phyloP scores from a whole-genome alignment of 2,113 vertebrate genomes.

The Grammomys dolichurus region DNA sequence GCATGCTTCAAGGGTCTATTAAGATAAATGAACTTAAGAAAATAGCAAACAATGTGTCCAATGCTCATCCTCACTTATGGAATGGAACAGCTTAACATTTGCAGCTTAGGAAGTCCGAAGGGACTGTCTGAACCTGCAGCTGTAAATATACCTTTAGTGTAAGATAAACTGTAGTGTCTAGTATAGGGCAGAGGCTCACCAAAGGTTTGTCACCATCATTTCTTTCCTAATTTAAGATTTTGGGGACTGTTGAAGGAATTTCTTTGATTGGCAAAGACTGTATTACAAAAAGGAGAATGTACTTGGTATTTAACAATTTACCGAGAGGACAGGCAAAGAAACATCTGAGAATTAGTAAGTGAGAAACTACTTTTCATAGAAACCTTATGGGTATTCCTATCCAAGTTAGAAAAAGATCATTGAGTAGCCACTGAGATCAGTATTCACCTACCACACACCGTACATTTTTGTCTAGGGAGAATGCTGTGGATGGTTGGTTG shows the following conservation, averaged over 20 bases:
- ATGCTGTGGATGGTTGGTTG: conserved; percentile 36
- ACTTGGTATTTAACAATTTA: conserved; percentile 53
- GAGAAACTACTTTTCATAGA: conserved; percentile 63
- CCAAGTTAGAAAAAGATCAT: conserved; percentile 66
- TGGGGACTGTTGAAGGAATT: not conserved
- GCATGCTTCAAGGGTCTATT: not conserved
- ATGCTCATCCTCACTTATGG: not conserved
- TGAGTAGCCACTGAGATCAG: conserved; percentile 46
- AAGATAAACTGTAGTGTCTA: not conserved
- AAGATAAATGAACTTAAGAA: not conserved
- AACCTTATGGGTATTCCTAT: conserved; percentile 68
- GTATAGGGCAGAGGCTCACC: not conserved
- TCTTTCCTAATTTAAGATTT: conserved; percentile 28
- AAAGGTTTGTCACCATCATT: conserved; percentile 35
- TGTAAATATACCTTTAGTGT: not conserved
- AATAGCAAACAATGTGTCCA: not conserved
- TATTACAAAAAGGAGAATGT: conserved; percentile 49
- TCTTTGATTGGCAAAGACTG: conserved; percentile 66
- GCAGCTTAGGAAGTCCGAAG: not conserved
- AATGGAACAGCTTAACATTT: not conserved
- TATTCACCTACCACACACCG: conserved; percentile 11
- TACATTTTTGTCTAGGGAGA: conserved; percentile 47
- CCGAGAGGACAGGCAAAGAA: conserved; percentile 65
- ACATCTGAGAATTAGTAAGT: conserved; percentile 64
- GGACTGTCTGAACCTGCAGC: not conserved